A percentile compares a stretch with the other conserved stretches of the same genome.
Evolutionary conservation across 2,888 invertebrate genomes (phyloP).

Genomic region (Agrochola macilenta): DNA sequence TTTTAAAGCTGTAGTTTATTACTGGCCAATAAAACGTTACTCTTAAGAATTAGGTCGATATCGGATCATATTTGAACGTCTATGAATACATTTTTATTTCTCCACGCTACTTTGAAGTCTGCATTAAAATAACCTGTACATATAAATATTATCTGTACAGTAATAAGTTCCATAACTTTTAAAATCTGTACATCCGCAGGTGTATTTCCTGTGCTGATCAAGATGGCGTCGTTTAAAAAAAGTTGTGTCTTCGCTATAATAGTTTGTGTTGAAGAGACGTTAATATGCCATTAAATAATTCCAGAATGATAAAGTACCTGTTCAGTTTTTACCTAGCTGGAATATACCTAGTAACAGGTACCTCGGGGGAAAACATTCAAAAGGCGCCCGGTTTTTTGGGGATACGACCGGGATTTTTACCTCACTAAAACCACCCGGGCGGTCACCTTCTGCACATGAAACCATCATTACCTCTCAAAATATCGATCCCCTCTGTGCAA

Average conservation of each 20-base stretch:
- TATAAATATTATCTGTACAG: slow-evolving; percentile 47
- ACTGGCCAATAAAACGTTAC: slow-evolving; percentile 32
- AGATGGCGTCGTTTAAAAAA: background rate
- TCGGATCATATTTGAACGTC: slow-evolving; percentile 44
- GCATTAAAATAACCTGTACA: slow-evolving; percentile 17
- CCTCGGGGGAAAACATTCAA: background rate
- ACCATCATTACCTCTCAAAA: no score
- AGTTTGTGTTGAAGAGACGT: background rate
- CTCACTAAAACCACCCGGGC: background rate
- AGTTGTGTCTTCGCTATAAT: background rate
- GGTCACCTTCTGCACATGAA: no score
- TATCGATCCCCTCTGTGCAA: background rate
- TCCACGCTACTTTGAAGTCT: slow-evolving; percentile 56
- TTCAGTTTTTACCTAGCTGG: background rate
- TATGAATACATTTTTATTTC: slow-evolving; percentile 59
- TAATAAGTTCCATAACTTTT: slow-evolving; percentile 47
- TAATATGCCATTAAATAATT: background rate
- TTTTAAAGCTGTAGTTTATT: slow-evolving; percentile 21
- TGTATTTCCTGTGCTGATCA: slow-evolving; percentile 9
- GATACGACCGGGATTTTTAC: background rate
- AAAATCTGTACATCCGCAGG: slow-evolving; percentile 23
- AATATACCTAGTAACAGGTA: background rate
- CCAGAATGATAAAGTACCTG: background rate
- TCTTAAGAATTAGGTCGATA: slow-evolving; percentile 52
- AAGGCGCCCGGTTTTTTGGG: background rate